Base-by-base conservation (phyloP, 2,888 invertebrate species). In the Brassicogethes aeneus region DNA sequence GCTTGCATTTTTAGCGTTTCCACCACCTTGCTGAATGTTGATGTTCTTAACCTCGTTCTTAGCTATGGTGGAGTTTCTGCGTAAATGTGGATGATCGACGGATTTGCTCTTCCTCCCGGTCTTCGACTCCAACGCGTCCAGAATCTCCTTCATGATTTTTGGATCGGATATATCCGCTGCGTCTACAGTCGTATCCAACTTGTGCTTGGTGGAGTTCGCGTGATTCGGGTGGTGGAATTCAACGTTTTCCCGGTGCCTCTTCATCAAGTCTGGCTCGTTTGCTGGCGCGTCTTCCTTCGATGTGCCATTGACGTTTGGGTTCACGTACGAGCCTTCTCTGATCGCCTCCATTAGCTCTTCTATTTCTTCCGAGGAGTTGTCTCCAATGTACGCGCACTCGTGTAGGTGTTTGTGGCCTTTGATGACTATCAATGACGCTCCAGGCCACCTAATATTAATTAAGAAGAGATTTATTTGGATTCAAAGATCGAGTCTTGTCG, bases 351-450 rank as follows among this genome's bases (percentile, higher is more conserved):
- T 57, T 3, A 67, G 41, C 55, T 84, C 83, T 15, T 83, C 82
- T 3, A 80, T 62, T 53, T 85, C 85, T 58, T 85, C 85, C 0
- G 84, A 83, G 0, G 85, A 85, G 57, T 85, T 80, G 56, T 86
- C 85, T 1, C 86, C 86, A 37, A 86, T 84, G 66, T 85, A 86
- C 0, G 85, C 85, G 57, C 86, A 86, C 53, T 84, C 81, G 53
- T 84, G 82, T 0, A 86, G 71, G 59, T 85, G 82, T 48, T 79
- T 80, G 66, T 85, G 82, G 0, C 86, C 85, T 56, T 81, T 75
- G 43, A 86, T 83, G 62, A 86, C 78, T 43, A 85, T 81, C 33
- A 86, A 69, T 0, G 84, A 85, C 0, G 84, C 83, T 0, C 86
- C 86, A 0, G 83, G 84, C 74, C 78, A 81, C 58, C 85, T 85